A percentile compares a stretch with the other conserved stretches of the same genome.
Evolutionary conservation across 1,140 invertebrate genomes (phyloP).

Genomic region (Xylocopa sonorina): DNA sequence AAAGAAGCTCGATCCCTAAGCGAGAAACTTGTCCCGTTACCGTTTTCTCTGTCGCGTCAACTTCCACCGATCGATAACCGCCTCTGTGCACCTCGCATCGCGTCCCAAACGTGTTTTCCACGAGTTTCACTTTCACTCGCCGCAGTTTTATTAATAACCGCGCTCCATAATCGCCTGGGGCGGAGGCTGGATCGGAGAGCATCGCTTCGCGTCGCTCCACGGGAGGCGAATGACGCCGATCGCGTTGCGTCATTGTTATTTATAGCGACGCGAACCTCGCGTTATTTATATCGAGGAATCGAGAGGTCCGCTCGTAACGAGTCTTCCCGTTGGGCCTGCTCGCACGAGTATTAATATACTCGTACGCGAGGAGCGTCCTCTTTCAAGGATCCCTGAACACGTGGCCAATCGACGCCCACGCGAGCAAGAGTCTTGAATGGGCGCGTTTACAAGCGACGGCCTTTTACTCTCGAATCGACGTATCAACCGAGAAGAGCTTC

Average conservation of each 20-base stretch:
- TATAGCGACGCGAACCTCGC: too few species aligned
- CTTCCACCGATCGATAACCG: slow-evolving; percentile 5
- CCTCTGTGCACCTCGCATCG: background rate
- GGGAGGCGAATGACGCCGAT: background rate
- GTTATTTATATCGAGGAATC: slow-evolving; percentile 20
- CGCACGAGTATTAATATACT: background rate
- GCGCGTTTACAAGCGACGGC: too few species aligned
- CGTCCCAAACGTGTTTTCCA: background rate
- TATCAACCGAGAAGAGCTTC: too few species aligned
- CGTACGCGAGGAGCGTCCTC: too few species aligned
- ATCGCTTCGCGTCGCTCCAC: too few species aligned
- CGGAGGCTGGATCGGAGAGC: too few species aligned
- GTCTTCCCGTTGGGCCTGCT: too few species aligned
- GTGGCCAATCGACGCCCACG: too few species aligned
- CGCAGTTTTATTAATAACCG: background rate
- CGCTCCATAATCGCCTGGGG: background rate
- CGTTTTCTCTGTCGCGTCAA: background rate
- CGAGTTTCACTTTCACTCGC: slow-evolving; percentile 22
- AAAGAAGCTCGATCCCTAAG: background rate
- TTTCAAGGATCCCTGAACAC: too few species aligned
- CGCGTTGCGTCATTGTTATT: slow-evolving; percentile 8
- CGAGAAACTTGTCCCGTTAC: background rate
- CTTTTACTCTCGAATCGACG: too few species aligned
- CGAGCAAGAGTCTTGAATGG: background rate
- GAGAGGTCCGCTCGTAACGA: background rate